Evolutionary conservation across 1,140 invertebrate genomes (phyloP), one percentile per base, ranked within the genome.

Genomic region (Drosophila guanche): DNA sequence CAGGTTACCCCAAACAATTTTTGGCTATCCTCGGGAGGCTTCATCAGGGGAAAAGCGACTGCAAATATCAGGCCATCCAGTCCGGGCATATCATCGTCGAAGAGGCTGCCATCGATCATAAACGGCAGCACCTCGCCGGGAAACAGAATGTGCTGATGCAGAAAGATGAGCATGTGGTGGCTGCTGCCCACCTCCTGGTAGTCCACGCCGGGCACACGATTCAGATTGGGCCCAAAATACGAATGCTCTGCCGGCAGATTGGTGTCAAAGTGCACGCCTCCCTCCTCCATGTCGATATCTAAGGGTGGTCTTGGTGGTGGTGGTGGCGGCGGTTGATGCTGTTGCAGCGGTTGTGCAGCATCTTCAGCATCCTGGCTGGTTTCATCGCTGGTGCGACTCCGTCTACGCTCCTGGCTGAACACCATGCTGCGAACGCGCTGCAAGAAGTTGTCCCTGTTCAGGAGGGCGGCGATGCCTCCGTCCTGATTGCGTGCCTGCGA

Each of bases 91-190:
- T 89, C 81, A 0, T 79, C 73, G 12, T 86, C 80, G 8, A 90
- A 90, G 10, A 91, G 76, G 40, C 55, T 79, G n/a, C 76, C 84
- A 4, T 89, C 94, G n/a, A 95, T 92, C 66, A 94, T 94, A 20
- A 96, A 92, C 1, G 95, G 95, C 25, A 96, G 89, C 22, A 94
- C 95, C 90, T 96, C 95, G 5, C 95, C 95, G 23, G 95, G 95
- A 59, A 96, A 94, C 37, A 96, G 92, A 25, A 95, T 92, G 42
- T 93, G 93, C 42, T 94, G 92, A 47, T 93, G 92, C 37, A 93
- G 90, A 23, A 96, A 90, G 20, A 96, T 76, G 7, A 95, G 95
- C 33, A 96, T 84, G 73, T 92, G 91, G 48, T 90, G 84, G 23
- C 62, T 70, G 54, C 79, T 76, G 14, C 84, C 84, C 14, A 84